phyloP scores from a whole-genome alignment of 1,140 invertebrate species.

The Neodiprion virginianus region DNA sequence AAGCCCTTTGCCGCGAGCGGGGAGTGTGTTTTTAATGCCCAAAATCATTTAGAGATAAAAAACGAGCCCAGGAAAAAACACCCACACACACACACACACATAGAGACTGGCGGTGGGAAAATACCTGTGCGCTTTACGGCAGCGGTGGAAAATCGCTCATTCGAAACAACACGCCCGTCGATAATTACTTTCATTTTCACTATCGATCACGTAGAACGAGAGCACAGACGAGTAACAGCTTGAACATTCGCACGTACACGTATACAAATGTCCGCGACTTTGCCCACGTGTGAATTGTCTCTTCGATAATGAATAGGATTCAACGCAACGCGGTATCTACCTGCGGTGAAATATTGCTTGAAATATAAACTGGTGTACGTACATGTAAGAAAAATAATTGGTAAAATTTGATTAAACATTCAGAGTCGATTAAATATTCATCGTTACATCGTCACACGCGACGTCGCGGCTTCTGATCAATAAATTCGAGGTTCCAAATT shows the following conservation, averaged over 20 bases:
- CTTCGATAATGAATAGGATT: too few species aligned
- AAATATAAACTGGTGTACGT: neutral
- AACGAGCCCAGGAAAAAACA: too few species aligned
- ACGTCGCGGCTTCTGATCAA: neutral
- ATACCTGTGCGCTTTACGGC: too few species aligned
- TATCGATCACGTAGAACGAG: neutral
- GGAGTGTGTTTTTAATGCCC: neutral
- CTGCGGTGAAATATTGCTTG: neutral
- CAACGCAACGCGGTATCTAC: neutral
- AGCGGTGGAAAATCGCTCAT: neutral
- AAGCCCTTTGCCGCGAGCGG: neutral
- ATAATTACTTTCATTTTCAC: slow-evolving; percentile 1
- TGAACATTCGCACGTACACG: too few species aligned
- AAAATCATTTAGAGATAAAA: neutral
- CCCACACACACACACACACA: too few species aligned
- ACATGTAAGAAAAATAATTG: neutral
- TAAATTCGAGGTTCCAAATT: neutral
- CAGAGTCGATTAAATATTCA: neutral
- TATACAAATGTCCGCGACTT: too few species aligned
- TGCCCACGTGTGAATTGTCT: too few species aligned
- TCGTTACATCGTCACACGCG: neutral
- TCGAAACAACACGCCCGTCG: neutral
- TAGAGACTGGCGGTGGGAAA: too few species aligned
- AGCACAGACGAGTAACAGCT: too few species aligned
- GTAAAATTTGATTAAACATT: neutral